Percentiles rank a stretch among this genome's conserved stretches.
phyloP scores from a whole-genome alignment of 2,888 invertebrate species.

The Melikaiella ostensackeni region DNA sequence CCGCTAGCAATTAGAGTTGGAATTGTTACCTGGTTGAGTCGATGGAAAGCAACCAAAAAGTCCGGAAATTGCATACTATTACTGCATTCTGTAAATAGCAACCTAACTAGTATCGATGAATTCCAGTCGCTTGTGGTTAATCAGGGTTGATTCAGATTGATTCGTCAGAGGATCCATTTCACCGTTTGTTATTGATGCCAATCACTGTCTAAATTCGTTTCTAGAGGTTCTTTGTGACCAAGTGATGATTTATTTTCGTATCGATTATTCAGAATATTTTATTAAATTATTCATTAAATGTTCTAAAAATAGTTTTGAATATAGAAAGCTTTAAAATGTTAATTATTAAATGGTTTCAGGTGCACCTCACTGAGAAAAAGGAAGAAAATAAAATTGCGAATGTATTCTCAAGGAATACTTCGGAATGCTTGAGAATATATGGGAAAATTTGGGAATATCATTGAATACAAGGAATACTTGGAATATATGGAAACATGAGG shows the following conservation, averaged over 20 bases:
- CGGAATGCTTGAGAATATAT: no score
- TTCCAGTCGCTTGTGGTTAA: not conserved
- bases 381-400: no score
- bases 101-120: not conserved
- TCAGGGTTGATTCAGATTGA: not conserved
- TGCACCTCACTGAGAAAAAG: no score
- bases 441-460: no score
- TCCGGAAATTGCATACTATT: not conserved
- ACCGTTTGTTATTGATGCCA: not conserved
- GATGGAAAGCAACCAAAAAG: not conserved
- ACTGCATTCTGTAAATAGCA: not conserved
- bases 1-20: not conserved
- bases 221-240: no score
- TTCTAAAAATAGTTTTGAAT: no score
- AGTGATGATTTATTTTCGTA: not conserved
- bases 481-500: no score
- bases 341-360: no score
- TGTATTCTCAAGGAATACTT: no score
- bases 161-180: not conserved
- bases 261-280: not conserved
- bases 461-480: no score
- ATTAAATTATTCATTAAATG: no score
- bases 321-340: no score
- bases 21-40: not conserved
- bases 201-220: not conserved